These are phyloP conservation scores for Montipora cactus DNA, from an alignment of 64 coral and sea anemone species.

Conservation along the genomic window DNA sequence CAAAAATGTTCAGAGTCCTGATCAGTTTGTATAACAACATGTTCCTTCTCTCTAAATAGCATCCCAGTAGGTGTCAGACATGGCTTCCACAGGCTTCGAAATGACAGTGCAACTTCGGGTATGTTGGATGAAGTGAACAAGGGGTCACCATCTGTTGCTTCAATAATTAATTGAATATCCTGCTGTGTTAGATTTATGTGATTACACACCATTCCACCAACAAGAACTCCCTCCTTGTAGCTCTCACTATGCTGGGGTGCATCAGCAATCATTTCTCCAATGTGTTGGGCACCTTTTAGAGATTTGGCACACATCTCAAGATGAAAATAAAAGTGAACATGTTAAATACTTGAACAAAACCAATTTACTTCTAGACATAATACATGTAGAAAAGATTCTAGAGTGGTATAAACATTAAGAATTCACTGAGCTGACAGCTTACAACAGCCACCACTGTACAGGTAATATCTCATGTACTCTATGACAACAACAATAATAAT, in stretches of 20 bases:
- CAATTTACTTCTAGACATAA: too few relatives aligned
- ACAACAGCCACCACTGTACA: too few relatives aligned
- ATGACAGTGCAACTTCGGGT: neutral
- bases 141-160: neutral
- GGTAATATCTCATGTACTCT: too few relatives aligned
- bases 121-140: neutral
- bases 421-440: too few relatives aligned
- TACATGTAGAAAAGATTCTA: too few relatives aligned
- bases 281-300: neutral
- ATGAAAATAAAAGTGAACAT: neutral
- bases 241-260: neutral
- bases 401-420: too few relatives aligned
- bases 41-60: neutral
- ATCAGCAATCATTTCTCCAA: neutral
- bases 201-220: conserved; percentile 26
- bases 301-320: neutral
- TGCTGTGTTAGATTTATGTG: neutral
- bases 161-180: neutral
- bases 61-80: neutral
- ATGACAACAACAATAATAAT: too few relatives aligned
- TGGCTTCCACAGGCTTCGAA: neutral
- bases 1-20: neutral
- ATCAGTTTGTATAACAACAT: neutral
- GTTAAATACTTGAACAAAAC: too few relatives aligned
- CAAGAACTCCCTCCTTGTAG: conserved; percentile 2